Evolutionary conservation across 2,797 vertebrate genomes (phyloP).

Genomic region (Heterohyrax brucei): DNA sequence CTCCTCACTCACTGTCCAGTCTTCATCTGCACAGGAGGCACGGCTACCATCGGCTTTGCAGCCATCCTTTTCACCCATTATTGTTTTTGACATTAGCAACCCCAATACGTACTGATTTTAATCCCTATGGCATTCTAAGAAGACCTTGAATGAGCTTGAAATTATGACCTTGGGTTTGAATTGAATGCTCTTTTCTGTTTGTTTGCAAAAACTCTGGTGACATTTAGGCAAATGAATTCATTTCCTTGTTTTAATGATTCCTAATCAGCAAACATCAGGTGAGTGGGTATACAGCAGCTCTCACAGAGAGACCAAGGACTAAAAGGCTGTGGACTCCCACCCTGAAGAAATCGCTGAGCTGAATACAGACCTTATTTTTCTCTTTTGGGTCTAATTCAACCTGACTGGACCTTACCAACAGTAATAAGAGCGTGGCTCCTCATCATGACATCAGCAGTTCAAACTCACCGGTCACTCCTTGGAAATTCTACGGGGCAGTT

Average conservation of each 20-base stretch:
- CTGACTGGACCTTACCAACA: not conserved
- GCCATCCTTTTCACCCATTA: too few species aligned
- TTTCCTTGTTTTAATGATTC: constrained; percentile 61
- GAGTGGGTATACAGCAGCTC: constrained; percentile 5
- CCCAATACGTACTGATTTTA: not conserved
- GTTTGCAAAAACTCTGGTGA: not conserved
- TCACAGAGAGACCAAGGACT: not conserved
- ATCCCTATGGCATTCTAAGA: constrained; percentile 1
- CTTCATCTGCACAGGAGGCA: too few species aligned
- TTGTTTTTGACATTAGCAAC: not conserved
- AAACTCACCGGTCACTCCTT: too few species aligned
- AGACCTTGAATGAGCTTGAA: not conserved
- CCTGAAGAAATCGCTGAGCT: not conserved
- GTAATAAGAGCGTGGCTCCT: too few species aligned
- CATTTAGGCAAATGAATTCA: constrained; percentile 49
- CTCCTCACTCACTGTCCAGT: too few species aligned
- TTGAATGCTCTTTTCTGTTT: constrained; percentile 53
- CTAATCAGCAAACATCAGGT: constrained; percentile 62
- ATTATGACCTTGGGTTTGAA: not conserved
- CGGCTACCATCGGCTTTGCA: not conserved
- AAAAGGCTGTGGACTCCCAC: not conserved
- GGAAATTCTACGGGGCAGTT: too few species aligned
- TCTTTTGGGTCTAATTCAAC: not conserved
- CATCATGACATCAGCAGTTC: too few species aligned
- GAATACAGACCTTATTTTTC: not conserved